phyloP scores from a whole-genome alignment of 2,113 vertebrate species.

The Falcunculus frontatus region DNA sequence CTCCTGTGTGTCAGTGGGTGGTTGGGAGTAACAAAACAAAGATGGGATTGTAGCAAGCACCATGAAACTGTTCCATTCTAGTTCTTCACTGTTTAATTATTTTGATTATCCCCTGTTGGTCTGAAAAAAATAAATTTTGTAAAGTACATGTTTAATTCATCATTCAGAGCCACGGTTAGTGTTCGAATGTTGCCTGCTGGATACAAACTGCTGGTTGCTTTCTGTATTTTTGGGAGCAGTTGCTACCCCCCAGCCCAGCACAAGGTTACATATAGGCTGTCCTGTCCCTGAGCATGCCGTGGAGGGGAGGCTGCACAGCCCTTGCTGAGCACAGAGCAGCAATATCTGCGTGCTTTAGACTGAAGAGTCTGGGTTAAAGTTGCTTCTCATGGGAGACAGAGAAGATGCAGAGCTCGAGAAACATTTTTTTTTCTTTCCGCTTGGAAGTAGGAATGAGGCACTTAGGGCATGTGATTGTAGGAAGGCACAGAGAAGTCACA shows the following conservation, averaged over 20 bases:
- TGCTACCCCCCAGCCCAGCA: background rate
- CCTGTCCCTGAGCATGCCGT: background rate
- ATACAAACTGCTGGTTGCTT: background rate
- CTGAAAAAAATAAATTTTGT: background rate
- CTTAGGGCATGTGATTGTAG: background rate
- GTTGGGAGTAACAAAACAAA: constrained; percentile 7
- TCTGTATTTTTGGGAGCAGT: background rate
- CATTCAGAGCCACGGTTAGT: background rate
- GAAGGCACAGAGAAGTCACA: background rate
- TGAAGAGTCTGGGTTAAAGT: background rate
- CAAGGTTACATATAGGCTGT: background rate
- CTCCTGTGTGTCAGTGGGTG: background rate
- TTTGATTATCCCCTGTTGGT: constrained; percentile 9
- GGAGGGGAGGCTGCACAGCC: background rate
- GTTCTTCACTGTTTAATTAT: constrained; percentile 27
- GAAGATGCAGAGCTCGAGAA: background rate
- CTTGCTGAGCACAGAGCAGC: background rate
- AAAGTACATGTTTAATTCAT: background rate
- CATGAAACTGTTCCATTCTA: background rate
- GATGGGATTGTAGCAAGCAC: background rate
- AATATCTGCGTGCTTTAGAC: fast-evolving
- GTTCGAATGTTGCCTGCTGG: background rate
- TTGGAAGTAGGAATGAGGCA: background rate
- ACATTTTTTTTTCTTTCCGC: background rate
- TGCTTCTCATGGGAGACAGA: background rate